These are phyloP conservation scores for Lepus europaeus DNA, from an alignment of 2,113 vertebrate species.

Conservation along the genomic window DNA sequence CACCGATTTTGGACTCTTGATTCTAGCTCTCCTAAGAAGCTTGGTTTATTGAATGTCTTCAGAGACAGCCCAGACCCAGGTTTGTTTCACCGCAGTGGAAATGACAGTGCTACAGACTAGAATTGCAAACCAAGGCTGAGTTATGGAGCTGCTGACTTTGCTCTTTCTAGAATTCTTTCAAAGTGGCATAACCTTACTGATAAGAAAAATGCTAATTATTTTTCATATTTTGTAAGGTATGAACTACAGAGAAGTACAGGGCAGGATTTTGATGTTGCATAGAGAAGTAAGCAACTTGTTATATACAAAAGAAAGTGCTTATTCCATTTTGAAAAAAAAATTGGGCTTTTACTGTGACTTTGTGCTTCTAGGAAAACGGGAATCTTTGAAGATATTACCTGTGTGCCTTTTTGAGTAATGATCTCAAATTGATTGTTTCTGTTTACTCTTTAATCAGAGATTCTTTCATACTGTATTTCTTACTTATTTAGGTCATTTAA, in stretches of 20 bases:
- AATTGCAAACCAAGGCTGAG: not conserved
- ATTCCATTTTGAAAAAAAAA: not conserved
- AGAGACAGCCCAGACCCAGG: not conserved
- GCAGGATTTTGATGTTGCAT: not conserved
- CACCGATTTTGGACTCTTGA: conserved; percentile 22
- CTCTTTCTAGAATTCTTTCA: conserved; percentile 19
- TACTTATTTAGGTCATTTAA: not conserved
- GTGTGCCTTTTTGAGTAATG: conserved; percentile 6
- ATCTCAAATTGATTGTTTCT: not conserved
- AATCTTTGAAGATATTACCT: conserved; percentile 14
- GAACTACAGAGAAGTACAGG: no score
- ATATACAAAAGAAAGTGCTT: not conserved
- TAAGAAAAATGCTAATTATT: not conserved
- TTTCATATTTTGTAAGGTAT: not conserved
- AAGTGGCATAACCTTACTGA: not conserved
- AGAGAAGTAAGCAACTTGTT: conserved; percentile 25
- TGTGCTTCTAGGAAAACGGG: not conserved
- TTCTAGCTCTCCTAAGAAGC: not conserved
- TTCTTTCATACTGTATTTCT: not conserved
- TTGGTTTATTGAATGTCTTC: not conserved
- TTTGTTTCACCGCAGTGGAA: not conserved
- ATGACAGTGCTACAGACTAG: no score
- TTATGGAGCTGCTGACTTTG: not conserved
- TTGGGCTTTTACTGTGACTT: not conserved
- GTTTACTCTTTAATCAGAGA: conserved; percentile 26